Percentiles rank a stretch among this genome's conserved stretches.
Evolutionary conservation across 2,113 vertebrate genomes (phyloP).

Genomic region (Dicaeum eximium): DNA sequence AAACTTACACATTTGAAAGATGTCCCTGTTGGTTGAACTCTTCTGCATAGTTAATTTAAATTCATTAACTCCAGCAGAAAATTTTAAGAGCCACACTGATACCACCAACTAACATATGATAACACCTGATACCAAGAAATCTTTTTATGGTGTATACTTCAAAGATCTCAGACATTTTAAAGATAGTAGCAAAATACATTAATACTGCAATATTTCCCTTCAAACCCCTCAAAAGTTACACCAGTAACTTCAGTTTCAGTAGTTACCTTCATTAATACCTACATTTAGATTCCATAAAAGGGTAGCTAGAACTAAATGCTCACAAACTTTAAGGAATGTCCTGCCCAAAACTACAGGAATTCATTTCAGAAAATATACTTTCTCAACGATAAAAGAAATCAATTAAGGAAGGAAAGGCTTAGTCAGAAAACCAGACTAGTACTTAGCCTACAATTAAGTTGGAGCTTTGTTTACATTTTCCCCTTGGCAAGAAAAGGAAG

Average conservation of each 20-base stretch:
- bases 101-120: background rate
- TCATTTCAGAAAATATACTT: background rate
- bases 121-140: background rate
- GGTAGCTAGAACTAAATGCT: background rate
- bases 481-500: conserved; percentile 32
- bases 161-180: background rate
- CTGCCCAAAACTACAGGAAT: background rate
- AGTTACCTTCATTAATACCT: background rate
- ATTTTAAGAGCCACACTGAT: background rate
- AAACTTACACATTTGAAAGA: background rate
- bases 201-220: background rate
- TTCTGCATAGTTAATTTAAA: background rate
- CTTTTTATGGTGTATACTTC: background rate
- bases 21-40: background rate
- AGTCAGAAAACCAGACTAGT: conserved; percentile 33
- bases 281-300: background rate
- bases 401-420: conserved; percentile 32
- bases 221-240: background rate
- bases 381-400: background rate
- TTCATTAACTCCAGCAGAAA: background rate
- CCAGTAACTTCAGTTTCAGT: background rate
- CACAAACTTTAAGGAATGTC: background rate
- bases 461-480: conserved; percentile 43
- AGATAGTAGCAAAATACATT: background rate
- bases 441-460: background rate